Conservation (phyloP, 1,140 invertebrate genomes). For the Goniozus legneri region DNA sequence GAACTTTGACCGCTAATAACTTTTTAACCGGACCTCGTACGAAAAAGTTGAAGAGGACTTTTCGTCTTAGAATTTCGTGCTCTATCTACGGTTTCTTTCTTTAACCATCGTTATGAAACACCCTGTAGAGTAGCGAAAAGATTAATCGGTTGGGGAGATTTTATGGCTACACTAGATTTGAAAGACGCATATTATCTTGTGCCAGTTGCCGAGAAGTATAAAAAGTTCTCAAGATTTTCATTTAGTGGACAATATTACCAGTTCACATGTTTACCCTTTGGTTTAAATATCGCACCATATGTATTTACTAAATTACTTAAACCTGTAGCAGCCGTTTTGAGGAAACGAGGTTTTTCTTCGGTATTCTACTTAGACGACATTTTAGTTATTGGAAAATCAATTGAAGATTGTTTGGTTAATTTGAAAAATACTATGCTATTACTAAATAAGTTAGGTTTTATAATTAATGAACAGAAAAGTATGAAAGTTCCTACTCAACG, state of each 20-base stretch:
- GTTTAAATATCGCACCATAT: too few species aligned
- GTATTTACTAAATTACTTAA: conserved; percentile 30
- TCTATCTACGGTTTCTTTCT: too few species aligned
- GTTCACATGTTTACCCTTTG: conserved; percentile 22
- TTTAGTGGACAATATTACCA: conserved; percentile 18
- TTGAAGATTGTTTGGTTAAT: background rate
- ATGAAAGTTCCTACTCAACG: background rate
- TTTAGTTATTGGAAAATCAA: background rate
- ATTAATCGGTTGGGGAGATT: background rate
- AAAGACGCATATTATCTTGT: too few species aligned
- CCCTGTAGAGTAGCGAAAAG: conserved; percentile 3
- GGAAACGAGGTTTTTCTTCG: conserved; percentile 4
- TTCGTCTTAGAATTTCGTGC: too few species aligned
- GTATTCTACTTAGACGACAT: conserved; percentile 9
- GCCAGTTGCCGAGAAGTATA: conserved; percentile 4
- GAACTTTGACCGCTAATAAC: too few species aligned
- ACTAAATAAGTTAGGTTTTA: conserved; percentile 2
- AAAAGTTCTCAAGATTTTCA: conserved; percentile 8
- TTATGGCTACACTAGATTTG: conserved; percentile 5
- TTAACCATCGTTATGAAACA: too few species aligned
- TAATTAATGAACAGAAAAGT: conserved; percentile 7
- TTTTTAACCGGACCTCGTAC: too few species aligned
- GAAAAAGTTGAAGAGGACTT: too few species aligned
- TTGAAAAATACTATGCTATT: background rate
- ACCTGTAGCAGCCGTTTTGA: conserved; percentile 14